Evolutionary conservation across 2,797 vertebrate genomes (phyloP), one percentile per base, ranked within the genome.

Genomic region (Malurus leucopterus): DNA sequence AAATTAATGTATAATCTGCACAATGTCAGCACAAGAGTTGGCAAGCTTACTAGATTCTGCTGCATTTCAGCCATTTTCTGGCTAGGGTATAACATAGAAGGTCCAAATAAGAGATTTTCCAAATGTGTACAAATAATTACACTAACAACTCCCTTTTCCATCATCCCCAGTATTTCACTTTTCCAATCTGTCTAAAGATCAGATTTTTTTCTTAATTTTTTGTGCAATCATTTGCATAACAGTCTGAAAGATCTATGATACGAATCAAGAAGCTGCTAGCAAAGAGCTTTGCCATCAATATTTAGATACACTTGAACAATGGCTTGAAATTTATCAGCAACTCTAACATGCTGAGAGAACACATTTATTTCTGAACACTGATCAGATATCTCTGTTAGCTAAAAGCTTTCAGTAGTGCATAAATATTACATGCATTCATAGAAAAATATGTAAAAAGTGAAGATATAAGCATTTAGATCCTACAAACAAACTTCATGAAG

Each of bases 1-100:
- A 92, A 95, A 94, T 87, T 94, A 91, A 64, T 81, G 32, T 19
- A 36, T 71, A 85, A 92, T 80, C 73, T 85, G 50, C 54, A 61
- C 6, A 3, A 57, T 89, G 41, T 77, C 69, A 89, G 76, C 40
- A 68, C 6, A 64, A 70, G 26, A 91, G 30, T 5, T 94, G 88
- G 83, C 69, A 80, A 50, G 38, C 72, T 85, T 68, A n/a, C 53
- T 61, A 61, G 65, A 43, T 32, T 78, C 51, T 68, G 27, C 34
- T 74, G 58, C n/a, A 72, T 75, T 89, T 89, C 72, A 87, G 40
- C n/a, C 1, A 1, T 75, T 93, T 85, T 44, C 58, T 89, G 76
- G 47, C 72, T 62, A 54, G 23, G 9, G 6, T 49, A 83, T 27
- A 36, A 74, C 51, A 74, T 2, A 62, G n/a, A 84, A 63, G 53